Base-by-base conservation (phyloP, 2,888 invertebrate genomes). In the Chrysolina haemoptera region DNA sequence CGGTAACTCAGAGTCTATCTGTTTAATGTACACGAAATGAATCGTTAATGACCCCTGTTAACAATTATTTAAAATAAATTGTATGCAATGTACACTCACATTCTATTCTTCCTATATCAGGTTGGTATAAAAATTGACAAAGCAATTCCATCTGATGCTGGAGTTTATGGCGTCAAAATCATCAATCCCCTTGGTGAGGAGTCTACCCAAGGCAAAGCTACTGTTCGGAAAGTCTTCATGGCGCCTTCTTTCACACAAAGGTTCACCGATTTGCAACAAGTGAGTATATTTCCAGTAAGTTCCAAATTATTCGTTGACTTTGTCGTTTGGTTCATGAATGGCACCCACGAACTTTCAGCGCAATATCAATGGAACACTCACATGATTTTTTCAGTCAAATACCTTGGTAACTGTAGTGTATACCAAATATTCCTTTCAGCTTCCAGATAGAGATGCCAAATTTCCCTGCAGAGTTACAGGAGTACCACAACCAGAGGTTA, bases 381-480 rank as follows among this genome's bases (percentile, higher is more conserved):
- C 3, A 35, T 35, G 8, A 35, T 35, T 35, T 4, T 35, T 35
- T 35, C 8, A 35, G 8, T 35, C 3, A 35, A 35, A 35, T 3
- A 6, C 35, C 8, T 0, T 35, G 4, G 8, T 35, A 35, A 35
- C 8, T 35, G 35, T 27, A 27, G 1, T 27, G 27, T 27, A 27
- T 27, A 59, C 12, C 9, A 8, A 59, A 59, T 35, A 16, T 11
- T 22, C 72, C 27, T 77, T 75, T 18, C 85, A 94, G 92, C 87
- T 95, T 16, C 94, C 94, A 16, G 92, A 91, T 43, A 92, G 93
- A 84, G 95, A 96, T 87, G 95, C 94, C 1, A 96, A 96, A 84
- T 94, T 97, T 87, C 91, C 94, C 0, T 96, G 94, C 0, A 92
- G 95, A 1, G 93, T 96, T 0, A 91, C 90, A 67, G 96, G 96